Evolutionary conservation across 2,888 invertebrate genomes (phyloP).

Genomic region (Callinectes sapidus): DNA sequence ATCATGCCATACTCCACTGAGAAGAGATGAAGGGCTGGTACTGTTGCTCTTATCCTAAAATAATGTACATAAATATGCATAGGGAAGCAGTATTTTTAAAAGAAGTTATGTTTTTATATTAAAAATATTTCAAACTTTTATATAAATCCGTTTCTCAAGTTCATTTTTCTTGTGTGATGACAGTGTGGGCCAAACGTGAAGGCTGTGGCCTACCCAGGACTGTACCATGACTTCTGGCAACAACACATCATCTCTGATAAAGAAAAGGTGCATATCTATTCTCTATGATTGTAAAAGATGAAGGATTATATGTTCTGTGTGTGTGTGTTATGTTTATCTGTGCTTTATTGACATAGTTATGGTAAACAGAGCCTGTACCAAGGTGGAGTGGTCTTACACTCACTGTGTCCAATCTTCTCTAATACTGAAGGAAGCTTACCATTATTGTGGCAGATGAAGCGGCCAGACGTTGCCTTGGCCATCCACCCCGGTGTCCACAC

Average conservation of each 20-base stretch:
- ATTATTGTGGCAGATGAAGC: constrained; percentile 43
- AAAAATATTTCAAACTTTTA: no score
- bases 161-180: background rate
- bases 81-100: background rate
- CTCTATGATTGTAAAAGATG: background rate
- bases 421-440: background rate
- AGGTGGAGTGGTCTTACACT: no score
- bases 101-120: no score
- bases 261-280: background rate
- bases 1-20: no score
- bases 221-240: constrained; percentile 72
- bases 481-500: constrained; percentile 72
- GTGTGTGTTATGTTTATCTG: no score
- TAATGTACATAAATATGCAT: background rate
- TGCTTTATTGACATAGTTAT: background rate
- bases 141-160: no score
- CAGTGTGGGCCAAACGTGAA: constrained; percentile 51
- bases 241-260: constrained; percentile 38
- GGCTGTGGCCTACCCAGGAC: constrained; percentile 66
- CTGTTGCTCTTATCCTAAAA: no score
- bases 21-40: no score
- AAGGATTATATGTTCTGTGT: background rate
- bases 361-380: background rate
- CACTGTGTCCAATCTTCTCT: no score
- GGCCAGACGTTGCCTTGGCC: constrained; percentile 66